Evolutionary conservation across 2,797 vertebrate species (phyloP).

Genomic region (Cossypha caffra): DNA sequence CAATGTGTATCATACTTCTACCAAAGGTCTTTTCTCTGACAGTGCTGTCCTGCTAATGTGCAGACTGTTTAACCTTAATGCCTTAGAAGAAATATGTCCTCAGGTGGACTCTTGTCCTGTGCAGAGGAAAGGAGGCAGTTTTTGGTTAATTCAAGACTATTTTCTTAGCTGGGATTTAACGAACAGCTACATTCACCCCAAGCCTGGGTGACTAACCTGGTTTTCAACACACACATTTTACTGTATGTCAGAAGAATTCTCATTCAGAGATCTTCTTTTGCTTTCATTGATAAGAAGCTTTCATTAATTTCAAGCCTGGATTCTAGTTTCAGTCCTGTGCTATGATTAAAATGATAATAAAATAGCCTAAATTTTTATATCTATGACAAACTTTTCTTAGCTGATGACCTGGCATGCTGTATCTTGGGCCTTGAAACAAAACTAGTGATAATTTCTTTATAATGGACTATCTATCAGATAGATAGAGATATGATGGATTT

Average conservation of each 20-base stretch:
- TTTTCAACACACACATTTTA: neutral
- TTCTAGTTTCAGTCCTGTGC: constrained; percentile 13
- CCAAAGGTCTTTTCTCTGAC: neutral
- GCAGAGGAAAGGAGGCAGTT: neutral
- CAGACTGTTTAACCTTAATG: neutral
- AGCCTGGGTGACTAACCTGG: neutral
- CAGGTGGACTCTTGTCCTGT: neutral
- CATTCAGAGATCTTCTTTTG: neutral
- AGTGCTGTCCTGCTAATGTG: neutral
- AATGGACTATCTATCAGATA: neutral
- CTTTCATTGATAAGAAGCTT: neutral
- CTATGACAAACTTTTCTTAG: constrained; percentile 59
- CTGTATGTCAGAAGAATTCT: constrained; percentile 27
- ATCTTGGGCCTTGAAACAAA: constrained; percentile 50
- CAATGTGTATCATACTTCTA: neutral
- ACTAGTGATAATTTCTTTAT: neutral
- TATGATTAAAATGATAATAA: constrained; percentile 63
- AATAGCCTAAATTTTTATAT: constrained; percentile 40
- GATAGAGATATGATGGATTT: neutral
- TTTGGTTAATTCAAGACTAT: neutral
- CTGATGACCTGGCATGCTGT: constrained; percentile 13
- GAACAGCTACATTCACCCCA: neutral
- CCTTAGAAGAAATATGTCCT: neutral
- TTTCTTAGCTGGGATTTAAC: neutral
- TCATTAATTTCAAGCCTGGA: neutral